Evolutionary conservation across 2,888 invertebrate species (phyloP).

Genomic region (Acronicta leporina): DNA sequence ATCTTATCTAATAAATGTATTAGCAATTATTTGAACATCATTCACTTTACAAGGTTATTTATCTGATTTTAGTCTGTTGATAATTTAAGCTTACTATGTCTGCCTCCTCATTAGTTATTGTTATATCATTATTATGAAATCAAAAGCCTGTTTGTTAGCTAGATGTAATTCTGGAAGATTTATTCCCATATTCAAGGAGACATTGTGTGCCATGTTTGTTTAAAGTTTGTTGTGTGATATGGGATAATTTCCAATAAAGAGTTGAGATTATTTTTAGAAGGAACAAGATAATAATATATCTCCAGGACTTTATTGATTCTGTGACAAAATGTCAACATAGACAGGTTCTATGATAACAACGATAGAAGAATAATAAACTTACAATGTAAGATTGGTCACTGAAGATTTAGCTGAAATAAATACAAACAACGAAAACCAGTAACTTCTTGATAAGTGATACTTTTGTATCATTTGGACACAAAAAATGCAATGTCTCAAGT

Average conservation of each 20-base stretch:
- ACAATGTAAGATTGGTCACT: slow-evolving; percentile 19
- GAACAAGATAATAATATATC: background rate
- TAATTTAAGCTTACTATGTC: slow-evolving; percentile 31
- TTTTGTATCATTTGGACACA: background rate
- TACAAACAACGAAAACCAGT: slow-evolving; percentile 5
- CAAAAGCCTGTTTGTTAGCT: slow-evolving; percentile 3
- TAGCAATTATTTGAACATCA: slow-evolving; percentile 35
- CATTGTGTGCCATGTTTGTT: background rate
- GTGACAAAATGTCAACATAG: background rate
- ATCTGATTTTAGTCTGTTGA: slow-evolving; percentile 25
- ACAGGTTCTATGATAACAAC: background rate
- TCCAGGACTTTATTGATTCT: background rate
- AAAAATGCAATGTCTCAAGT: no score
- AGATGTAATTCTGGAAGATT: background rate
- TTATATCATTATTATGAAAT: background rate
- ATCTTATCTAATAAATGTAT: slow-evolving; percentile 24
- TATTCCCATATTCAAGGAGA: background rate
- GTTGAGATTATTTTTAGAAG: background rate
- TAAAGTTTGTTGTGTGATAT: background rate
- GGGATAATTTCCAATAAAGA: background rate
- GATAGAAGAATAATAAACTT: slow-evolving; percentile 1
- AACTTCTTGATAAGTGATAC: background rate
- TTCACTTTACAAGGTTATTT: slow-evolving; percentile 39
- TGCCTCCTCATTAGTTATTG: slow-evolving; percentile 18
- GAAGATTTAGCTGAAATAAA: slow-evolving; percentile 36